Evolutionary conservation across 2,888 invertebrate genomes (phyloP), one percentile per base, ranked within the genome.

Genomic region (Mayetiola destructor): DNA sequence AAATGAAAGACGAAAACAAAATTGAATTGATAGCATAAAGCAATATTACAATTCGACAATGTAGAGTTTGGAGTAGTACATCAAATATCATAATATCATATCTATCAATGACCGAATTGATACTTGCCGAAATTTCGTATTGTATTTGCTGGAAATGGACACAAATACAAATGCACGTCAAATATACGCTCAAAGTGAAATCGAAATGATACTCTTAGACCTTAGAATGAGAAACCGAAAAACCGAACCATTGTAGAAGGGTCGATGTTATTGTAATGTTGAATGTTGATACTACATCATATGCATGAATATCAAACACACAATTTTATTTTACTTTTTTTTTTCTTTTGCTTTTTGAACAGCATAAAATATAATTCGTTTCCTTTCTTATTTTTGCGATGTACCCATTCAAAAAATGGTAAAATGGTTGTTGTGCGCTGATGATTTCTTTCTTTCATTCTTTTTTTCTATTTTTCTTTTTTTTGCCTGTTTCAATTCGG

Each of bases 291-390:
- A 42, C 42, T 42, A 23, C 42, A 42, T 42, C 42, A 42, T 42
- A 42, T 42, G 42, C 42, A 42, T 42, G 42, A 42, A 42, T 42
- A 42, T 42, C 42, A 42, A 42, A 42, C 42, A 42, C 42, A n/a
- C n/a, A n/a, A n/a, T n/a, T n/a, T n/a, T n/a, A n/a, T n/a, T n/a
- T n/a, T n/a, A n/a, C n/a, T n/a, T n/a, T n/a, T n/a, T n/a, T n/a
- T n/a, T n/a, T n/a, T n/a, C n/a, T n/a, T n/a, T n/a, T n/a, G n/a
- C n/a, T n/a, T 42, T 42, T 42, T 42, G 23, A 42, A 42, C 42
- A 42, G 23, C 42, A 42, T 42, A 42, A 42, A 42, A 42, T 42
- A 42, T 42, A 42, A 42, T 42, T 42, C 42, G 42, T 42, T 42
- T 42, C 42, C 42, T 42, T 42, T 42, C 42, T 42, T 42, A 42